Evolutionary conservation across 2,888 invertebrate genomes (phyloP).

Genomic region (Eupithecia insigniata): DNA sequence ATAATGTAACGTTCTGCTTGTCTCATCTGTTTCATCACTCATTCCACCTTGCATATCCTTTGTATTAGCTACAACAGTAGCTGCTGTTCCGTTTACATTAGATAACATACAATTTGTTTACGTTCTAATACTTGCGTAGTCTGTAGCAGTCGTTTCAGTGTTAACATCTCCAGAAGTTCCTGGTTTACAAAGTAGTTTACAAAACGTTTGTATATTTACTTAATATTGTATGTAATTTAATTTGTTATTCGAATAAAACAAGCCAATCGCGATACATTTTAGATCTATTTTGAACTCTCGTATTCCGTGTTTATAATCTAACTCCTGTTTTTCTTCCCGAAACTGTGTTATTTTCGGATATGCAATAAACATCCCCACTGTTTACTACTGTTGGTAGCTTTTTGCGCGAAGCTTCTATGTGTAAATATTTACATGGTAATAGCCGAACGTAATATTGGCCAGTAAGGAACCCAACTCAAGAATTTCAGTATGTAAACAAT

Average conservation of each 20-base stretch:
- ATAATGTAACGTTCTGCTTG: slow-evolving; percentile 17
- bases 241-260: background rate
- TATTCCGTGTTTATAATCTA: slow-evolving; percentile 16
- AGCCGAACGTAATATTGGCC: slow-evolving; percentile 8
- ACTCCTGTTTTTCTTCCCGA: slow-evolving; percentile 23
- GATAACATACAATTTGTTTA: slow-evolving; percentile 38
- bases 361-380: slow-evolving; percentile 10
- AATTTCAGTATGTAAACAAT: slow-evolving; percentile 21
- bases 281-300: slow-evolving; percentile 5
- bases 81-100: slow-evolving; percentile 40
- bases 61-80: slow-evolving; percentile 36
- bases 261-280: background rate
- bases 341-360: slow-evolving; percentile 21
- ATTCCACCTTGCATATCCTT: slow-evolving; percentile 29
- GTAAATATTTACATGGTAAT: slow-evolving; percentile 27
- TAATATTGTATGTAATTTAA: background rate
- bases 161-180: slow-evolving; percentile 1
- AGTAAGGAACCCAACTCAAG: slow-evolving; percentile 18
- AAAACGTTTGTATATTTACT: background rate
- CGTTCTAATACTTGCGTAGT: slow-evolving; percentile 11
- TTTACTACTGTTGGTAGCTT: slow-evolving; percentile 11
- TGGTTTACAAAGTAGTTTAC: background rate
- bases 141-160: background rate
- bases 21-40: slow-evolving; percentile 23
- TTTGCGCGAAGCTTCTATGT: background rate